These are phyloP conservation scores for Tetranychus truncatus DNA, from an alignment of 2,888 invertebrate species.

Conservation along the genomic window DNA sequence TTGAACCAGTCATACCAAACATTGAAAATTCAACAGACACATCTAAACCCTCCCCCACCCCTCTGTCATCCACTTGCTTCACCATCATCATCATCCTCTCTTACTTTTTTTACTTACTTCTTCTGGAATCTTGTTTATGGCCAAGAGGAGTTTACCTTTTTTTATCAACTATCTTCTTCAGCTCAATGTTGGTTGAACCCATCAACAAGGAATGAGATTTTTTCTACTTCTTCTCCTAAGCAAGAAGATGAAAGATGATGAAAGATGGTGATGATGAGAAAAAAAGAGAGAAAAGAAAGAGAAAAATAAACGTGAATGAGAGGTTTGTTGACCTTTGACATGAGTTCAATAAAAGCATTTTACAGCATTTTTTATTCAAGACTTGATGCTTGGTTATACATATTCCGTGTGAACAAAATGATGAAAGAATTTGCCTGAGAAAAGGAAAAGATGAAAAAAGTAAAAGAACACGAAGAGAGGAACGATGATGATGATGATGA, in stretches of 20 bases:
- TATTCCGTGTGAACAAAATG: neutral
- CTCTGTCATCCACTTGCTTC: neutral
- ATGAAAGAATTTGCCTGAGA: neutral
- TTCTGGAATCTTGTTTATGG: neutral
- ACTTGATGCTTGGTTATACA: neutral
- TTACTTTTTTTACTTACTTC: neutral
- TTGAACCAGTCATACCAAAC: neutral
- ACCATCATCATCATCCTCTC: neutral
- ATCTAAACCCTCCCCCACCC: neutral
- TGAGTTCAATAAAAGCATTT: conserved; percentile 1
- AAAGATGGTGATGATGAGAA: neutral
- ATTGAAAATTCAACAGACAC: neutral
- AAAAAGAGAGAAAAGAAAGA: neutral
- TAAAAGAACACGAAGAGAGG: neutral
- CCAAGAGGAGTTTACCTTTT: conserved; percentile 1
- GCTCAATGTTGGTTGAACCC: neutral
- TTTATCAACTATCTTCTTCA: neutral
- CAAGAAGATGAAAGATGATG: neutral
- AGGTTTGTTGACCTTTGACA: conserved; percentile 1
- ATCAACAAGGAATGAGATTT: neutral
- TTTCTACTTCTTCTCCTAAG: neutral
- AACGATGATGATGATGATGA: neutral
- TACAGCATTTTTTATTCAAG: neutral
- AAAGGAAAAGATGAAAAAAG: neutral
- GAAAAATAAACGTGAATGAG: neutral